A percentile compares a stretch with the other conserved stretches of the same genome.
phyloP scores from a whole-genome alignment of 1,140 invertebrate genomes.

The Temnothorax longispinosus region DNA sequence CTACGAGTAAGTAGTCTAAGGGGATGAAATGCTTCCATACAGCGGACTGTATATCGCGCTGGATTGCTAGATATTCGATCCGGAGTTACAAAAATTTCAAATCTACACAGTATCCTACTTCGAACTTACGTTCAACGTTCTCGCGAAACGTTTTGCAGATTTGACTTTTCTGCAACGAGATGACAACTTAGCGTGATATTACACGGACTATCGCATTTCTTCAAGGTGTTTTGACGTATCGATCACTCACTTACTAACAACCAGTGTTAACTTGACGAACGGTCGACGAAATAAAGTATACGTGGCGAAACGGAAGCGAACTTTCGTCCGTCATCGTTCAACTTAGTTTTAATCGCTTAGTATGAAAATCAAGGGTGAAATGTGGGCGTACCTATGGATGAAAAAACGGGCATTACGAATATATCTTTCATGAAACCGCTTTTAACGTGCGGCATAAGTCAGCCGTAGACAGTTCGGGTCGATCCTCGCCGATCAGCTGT shows the following conservation, averaged over 20 bases:
- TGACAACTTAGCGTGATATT: not conserved
- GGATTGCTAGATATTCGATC: not conserved
- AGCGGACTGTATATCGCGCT: not conserved
- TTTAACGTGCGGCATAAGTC: not conserved
- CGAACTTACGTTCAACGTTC: not conserved
- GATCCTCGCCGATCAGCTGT: not conserved
- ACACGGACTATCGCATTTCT: not conserved
- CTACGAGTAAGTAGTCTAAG: constrained; percentile 18
- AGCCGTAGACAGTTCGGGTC: not conserved
- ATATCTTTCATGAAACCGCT: constrained; percentile 8
- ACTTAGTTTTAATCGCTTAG: constrained; percentile 36
- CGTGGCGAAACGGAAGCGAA: constrained; percentile 9
- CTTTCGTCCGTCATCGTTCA: not conserved
- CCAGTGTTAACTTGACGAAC: constrained; percentile 40
- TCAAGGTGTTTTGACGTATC: constrained; percentile 62
- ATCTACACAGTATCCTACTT: not conserved
- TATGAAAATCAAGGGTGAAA: constrained; percentile 27
- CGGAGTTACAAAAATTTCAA: not conserved
- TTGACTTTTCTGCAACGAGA: not conserved
- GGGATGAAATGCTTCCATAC: not conserved
- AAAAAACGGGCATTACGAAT: not conserved
- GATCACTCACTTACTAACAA: constrained; percentile 54
- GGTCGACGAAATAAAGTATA: constrained; percentile 35
- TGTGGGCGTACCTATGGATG: constrained; percentile 1
- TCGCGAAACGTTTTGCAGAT: not conserved